These are phyloP conservation scores for Phymanthus crucifer DNA, from an alignment of 92 coral and sea anemone species.

Conservation along the genomic window DNA sequence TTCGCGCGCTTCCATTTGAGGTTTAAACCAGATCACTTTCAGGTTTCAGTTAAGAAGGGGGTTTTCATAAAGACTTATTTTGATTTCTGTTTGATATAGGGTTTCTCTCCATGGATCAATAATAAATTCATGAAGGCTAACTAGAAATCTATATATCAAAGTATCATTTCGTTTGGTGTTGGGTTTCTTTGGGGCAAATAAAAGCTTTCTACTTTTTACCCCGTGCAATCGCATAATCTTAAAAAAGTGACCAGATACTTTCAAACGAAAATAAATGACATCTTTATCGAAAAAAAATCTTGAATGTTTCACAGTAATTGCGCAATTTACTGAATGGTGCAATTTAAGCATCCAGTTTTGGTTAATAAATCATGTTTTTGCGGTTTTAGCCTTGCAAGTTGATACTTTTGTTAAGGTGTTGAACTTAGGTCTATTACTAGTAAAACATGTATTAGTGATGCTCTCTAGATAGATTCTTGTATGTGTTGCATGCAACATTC, in stretches of 20 bases:
- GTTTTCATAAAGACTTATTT: neutral
- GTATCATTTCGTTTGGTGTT: constrained; percentile 1
- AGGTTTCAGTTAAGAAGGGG: constrained; percentile 12
- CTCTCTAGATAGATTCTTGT: neutral
- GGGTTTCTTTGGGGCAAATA: constrained; percentile 7
- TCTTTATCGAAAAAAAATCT: constrained; percentile 9
- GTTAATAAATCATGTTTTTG: constrained; percentile 11
- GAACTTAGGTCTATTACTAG: constrained; percentile 4
- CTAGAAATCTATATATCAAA: neutral
- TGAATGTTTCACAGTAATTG: constrained; percentile 7
- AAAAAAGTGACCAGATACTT: constrained; percentile 11
- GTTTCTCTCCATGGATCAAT: constrained; percentile 19
- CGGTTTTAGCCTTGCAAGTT: constrained; percentile 9
- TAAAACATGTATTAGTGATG: neutral
- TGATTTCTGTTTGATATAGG: constrained; percentile 32
- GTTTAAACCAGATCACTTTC: constrained; percentile 28
- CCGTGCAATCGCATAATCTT: neutral
- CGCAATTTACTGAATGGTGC: neutral
- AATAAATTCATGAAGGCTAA: constrained; percentile 8
- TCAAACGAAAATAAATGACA: constrained; percentile 14
- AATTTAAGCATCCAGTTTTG: constrained; percentile 10
- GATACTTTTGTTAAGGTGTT: constrained; percentile 16
- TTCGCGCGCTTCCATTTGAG: constrained; percentile 5
- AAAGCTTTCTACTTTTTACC: neutral
- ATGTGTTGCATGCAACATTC: neutral